Evolutionary conservation across 2,113 vertebrate genomes (phyloP).

Genomic region (Pseudorasbora parva): DNA sequence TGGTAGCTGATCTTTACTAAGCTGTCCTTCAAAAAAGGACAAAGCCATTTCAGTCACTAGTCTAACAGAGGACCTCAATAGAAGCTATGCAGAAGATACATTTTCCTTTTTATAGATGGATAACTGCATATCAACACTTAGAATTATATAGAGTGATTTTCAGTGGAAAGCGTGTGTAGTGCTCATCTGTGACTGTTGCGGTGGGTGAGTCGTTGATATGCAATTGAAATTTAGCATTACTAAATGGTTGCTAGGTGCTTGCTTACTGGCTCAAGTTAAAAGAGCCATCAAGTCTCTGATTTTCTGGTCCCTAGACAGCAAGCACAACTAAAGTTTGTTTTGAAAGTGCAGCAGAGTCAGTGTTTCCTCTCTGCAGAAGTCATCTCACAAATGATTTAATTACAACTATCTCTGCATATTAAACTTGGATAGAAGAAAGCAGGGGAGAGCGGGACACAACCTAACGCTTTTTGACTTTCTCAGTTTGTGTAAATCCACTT

Average conservation of each 20-base stretch:
- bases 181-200: background rate
- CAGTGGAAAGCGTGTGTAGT: background rate
- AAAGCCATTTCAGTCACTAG: background rate
- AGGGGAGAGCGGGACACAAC: too few relatives aligned
- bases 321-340: background rate
- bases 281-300: background rate
- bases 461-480: too few relatives aligned
- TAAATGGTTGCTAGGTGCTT: background rate
- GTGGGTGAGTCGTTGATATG: background rate
- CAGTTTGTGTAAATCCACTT: too few relatives aligned
- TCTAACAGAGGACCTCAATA: background rate
- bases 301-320: background rate
- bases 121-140: background rate
- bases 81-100: background rate
- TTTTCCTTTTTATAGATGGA: background rate
- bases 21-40: constrained; percentile 32
- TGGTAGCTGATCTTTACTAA: constrained; percentile 10
- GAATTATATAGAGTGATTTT: background rate
- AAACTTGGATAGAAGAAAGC: too few relatives aligned
- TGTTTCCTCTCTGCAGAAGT: background rate
- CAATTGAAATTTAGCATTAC: background rate
- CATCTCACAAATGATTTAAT: background rate
- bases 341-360: background rate
- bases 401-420: background rate
- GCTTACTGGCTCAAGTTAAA: background rate